Evolutionary conservation across 35 echinoderm and acorn worm species (phyloP).

Genomic region (Holothuria glaberrima): DNA sequence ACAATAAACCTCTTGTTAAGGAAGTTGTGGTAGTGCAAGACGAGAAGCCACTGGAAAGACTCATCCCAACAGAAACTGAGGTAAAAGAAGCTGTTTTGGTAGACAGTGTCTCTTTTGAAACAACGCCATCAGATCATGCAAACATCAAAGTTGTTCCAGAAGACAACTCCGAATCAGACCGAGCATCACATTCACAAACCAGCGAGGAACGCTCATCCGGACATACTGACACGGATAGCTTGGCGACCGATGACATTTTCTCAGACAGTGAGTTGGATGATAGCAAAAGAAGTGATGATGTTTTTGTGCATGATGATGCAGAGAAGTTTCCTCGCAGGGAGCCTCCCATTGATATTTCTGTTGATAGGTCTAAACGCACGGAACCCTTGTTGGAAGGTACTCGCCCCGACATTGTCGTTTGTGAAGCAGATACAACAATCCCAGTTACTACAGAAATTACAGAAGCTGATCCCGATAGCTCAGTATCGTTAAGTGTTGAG

Average conservation of each 20-base stretch:
- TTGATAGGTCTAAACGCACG: neutral
- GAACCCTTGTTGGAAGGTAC: neutral
- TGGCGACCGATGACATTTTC: constrained; percentile 62
- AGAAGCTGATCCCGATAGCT: constrained; percentile 56
- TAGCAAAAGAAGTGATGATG: constrained; percentile 57
- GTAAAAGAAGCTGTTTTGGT: constrained; percentile 51
- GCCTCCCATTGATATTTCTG: constrained; percentile 35
- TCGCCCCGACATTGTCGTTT: constrained; percentile 39
- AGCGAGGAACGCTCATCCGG: constrained; percentile 55
- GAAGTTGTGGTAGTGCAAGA: constrained; percentile 28
- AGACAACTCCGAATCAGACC: constrained; percentile 44
- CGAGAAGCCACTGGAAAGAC: constrained; percentile 15
- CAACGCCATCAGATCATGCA: constrained; percentile 3
- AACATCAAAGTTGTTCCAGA: constrained; percentile 9
- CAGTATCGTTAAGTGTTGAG: constrained; percentile 35
- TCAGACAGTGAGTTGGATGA: constrained; percentile 61
- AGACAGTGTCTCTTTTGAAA: neutral
- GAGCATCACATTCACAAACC: constrained; percentile 29
- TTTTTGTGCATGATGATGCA: constrained; percentile 40
- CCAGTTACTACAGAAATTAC: neutral
- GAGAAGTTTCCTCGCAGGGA: neutral
- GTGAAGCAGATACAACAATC: constrained; percentile 17
- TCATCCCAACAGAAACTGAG: constrained; percentile 49
- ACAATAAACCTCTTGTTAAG: neutral
- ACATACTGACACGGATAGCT: constrained; percentile 57